phyloP scores from a whole-genome alignment of 1,140 invertebrate species.

The Campoletis sonorensis region DNA sequence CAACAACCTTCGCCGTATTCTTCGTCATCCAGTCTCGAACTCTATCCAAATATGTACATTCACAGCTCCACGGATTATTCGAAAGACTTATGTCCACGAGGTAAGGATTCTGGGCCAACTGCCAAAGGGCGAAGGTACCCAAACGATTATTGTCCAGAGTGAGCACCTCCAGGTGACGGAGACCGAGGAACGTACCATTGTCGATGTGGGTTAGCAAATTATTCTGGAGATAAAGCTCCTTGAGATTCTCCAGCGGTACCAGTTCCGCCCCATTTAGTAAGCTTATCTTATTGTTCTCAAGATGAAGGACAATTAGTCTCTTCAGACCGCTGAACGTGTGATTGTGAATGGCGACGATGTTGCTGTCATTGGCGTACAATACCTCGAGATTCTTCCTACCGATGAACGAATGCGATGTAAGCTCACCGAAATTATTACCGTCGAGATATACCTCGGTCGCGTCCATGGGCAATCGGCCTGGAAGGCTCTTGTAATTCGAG shows the following conservation, averaged over 20 bases:
- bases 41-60: slow-evolving; percentile 88
- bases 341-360: slow-evolving; percentile 87
- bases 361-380: slow-evolving; percentile 89
- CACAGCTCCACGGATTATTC: slow-evolving; percentile 94
- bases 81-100: slow-evolving; percentile 87
- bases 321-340: slow-evolving; percentile 90
- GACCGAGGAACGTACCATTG: slow-evolving; percentile 85
- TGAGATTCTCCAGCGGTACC: slow-evolving; percentile 82
- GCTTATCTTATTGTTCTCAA: slow-evolving; percentile 88
- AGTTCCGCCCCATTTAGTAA: slow-evolving; percentile 87
- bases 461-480: slow-evolving; percentile 91
- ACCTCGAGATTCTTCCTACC: slow-evolving; percentile 90
- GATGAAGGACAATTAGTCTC: slow-evolving; percentile 85
- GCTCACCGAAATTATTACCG: slow-evolving; percentile 87
- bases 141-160: slow-evolving; percentile 89
- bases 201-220: slow-evolving; percentile 86
- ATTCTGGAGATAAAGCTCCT: slow-evolving; percentile 91
- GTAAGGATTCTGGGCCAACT: slow-evolving; percentile 84
- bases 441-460: slow-evolving; percentile 93
- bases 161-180: slow-evolving; percentile 86
- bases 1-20: slow-evolving; percentile 85
- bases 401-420: slow-evolving; percentile 91
- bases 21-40: slow-evolving; percentile 86
- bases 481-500: slow-evolving; percentile 83
- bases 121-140: slow-evolving; percentile 86